phyloP scores from a whole-genome alignment of 2,797 vertebrate species.

The Pachyuromys duprasi region DNA sequence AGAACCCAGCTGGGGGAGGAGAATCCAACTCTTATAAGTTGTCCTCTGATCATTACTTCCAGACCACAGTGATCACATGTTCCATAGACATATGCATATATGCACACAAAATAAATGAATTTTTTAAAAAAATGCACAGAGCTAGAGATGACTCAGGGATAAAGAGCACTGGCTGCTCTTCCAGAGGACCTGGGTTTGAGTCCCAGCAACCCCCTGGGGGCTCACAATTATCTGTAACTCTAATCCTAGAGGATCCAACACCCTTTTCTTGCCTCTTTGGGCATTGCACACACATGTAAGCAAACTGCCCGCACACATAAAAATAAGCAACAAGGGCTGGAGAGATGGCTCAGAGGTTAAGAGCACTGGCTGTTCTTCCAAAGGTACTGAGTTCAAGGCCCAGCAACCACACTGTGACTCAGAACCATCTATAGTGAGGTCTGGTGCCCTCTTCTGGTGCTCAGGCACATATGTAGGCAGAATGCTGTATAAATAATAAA shows the following conservation, averaged over 20 bases:
- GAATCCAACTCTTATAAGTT: neutral
- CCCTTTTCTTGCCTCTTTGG: neutral
- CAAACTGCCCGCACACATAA: neutral
- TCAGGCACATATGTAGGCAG: too few relatives aligned
- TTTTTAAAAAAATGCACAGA: neutral
- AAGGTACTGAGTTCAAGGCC: too few relatives aligned
- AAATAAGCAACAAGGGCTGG: too few relatives aligned
- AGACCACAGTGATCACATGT: neutral
- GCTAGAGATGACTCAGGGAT: neutral
- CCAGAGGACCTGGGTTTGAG: neutral
- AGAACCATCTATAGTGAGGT: too few relatives aligned
- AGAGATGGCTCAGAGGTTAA: too few relatives aligned
- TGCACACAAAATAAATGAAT: neutral
- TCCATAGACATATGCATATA: neutral
- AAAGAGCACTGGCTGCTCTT: neutral
- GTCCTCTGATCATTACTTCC: neutral
- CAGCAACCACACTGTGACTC: too few relatives aligned
- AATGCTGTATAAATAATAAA: too few relatives aligned
- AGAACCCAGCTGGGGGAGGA: neutral
- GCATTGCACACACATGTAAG: neutral
- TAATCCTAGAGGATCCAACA: neutral
- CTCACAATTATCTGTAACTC: neutral
- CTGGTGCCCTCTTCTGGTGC: too few relatives aligned
- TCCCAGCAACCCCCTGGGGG: neutral
- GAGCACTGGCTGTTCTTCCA: too few relatives aligned